Evolutionary conservation across 1,140 invertebrate species (phyloP).

Genomic region (Mactra quadrangularis): DNA sequence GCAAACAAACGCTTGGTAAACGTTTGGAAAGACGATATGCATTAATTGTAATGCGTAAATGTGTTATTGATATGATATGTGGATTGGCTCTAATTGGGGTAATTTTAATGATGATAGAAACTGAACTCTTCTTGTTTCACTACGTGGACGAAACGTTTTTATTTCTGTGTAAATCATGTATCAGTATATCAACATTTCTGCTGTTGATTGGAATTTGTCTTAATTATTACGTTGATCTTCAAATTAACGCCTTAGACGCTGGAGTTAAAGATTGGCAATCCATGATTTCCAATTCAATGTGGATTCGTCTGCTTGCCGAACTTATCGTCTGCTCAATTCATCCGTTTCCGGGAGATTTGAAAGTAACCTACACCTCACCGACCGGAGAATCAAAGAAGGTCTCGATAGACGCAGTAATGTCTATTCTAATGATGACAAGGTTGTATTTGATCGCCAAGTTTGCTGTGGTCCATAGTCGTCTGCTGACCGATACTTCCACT

Average conservation of each 20-base stretch:
- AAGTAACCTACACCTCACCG: conserved; percentile 61
- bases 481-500: conserved; percentile 80
- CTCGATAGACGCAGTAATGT: conserved; percentile 80
- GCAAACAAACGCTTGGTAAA: conserved; percentile 54
- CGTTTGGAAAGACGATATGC: conserved; percentile 60
- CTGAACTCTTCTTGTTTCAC: conserved; percentile 65
- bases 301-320: conserved; percentile 60
- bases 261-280: conserved; percentile 70
- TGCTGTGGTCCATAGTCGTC: conserved; percentile 81
- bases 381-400: conserved; percentile 57
- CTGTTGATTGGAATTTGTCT: conserved; percentile 66
- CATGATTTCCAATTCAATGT: conserved; percentile 61
- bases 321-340: conserved; percentile 73
- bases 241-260: conserved; percentile 74
- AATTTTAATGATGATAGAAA: conserved; percentile 72
- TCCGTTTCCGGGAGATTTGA: conserved; percentile 75
- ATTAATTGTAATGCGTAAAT: conserved; percentile 60
- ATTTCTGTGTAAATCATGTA: conserved; percentile 62
- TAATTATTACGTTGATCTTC: conserved; percentile 66
- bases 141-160: conserved; percentile 38
- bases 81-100: conserved; percentile 68
- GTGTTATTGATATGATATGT: conserved; percentile 69
- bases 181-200: conserved; percentile 62
- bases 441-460: conserved; percentile 77
- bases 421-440: conserved; percentile 82